These are phyloP conservation scores for Liparis tanakae DNA, from an alignment of 2,797 vertebrate genomes.

Conservation along the genomic window DNA sequence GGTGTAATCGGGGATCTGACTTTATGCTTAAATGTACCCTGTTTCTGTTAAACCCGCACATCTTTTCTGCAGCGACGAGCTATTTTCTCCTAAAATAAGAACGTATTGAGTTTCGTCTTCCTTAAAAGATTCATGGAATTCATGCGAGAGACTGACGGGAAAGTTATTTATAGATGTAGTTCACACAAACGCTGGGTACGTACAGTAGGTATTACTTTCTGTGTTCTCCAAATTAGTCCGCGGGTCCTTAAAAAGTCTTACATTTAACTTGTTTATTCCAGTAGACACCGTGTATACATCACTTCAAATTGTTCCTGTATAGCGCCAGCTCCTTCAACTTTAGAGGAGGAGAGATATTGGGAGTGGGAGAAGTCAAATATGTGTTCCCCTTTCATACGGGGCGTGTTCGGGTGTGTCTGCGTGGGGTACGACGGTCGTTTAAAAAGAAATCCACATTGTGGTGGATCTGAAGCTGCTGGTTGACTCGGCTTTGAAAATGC, in stretches of 20 bases:
- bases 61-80: conserved; percentile 21
- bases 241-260: too few species aligned
- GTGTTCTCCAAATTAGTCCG: too few species aligned
- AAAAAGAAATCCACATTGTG: background rate
- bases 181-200: background rate
- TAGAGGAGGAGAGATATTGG: background rate
- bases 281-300: background rate
- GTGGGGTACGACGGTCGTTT: background rate
- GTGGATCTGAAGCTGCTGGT: conserved; percentile 5
- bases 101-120: conserved; percentile 13
- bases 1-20: conserved; percentile 1
- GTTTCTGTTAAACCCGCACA: conserved; percentile 16
- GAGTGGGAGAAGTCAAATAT: conserved; percentile 27
- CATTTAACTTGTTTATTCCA: too few species aligned
- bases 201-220: background rate
- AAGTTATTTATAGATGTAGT: conserved; percentile 8
- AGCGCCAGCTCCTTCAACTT: conserved; percentile 3
- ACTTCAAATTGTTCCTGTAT: conserved; percentile 24
- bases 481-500: too few species aligned
- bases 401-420: background rate
- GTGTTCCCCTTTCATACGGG: conserved; percentile 8
- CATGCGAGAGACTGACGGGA: background rate
- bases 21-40: conserved; percentile 20
- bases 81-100: conserved; percentile 23
- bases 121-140: conserved; percentile 21